Conservation (phyloP, 1,140 invertebrate genomes). For the Nixonia krombeini region DNA sequence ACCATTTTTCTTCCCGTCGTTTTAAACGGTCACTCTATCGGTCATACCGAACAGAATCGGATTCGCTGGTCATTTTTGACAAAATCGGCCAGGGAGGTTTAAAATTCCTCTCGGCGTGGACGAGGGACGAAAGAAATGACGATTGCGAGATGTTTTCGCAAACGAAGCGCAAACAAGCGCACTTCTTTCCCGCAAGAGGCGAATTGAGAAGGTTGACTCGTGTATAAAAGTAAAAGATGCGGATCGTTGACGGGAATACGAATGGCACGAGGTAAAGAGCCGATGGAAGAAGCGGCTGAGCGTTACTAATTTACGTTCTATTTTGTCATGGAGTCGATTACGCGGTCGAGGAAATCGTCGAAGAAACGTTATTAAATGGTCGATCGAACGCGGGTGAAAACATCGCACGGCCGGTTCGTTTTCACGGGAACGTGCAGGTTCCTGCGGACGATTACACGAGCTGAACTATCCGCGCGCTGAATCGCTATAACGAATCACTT, state of each 20-base stretch:
- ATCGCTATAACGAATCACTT: constrained; percentile 48
- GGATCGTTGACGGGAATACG: constrained; percentile 28
- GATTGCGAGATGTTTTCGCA: no score
- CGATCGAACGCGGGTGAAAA: constrained; percentile 38
- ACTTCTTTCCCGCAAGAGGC: no score
- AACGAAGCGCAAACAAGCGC: no score
- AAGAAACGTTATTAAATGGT: constrained; percentile 41
- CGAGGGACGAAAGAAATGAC: no score
- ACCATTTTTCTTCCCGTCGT: no score
- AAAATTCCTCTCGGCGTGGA: no score
- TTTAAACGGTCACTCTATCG: no score
- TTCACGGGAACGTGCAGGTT: constrained; percentile 36
- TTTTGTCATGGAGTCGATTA: constrained; percentile 33
- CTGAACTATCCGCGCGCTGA: constrained; percentile 38
- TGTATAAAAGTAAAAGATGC: no score
- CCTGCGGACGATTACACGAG: constrained; percentile 40
- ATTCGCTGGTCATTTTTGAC: no score
- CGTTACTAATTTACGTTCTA: constrained; percentile 36
- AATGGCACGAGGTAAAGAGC: constrained; percentile 9
- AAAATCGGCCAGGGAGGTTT: no score
- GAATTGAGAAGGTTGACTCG: no score
- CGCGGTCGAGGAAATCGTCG: constrained; percentile 15
- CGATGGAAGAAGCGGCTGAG: constrained; percentile 5
- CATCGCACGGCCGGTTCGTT: constrained; percentile 29
- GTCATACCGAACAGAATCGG: no score